Base-by-base conservation (phyloP, 2,888 invertebrate species). In the Hydriomena furcata region DNA sequence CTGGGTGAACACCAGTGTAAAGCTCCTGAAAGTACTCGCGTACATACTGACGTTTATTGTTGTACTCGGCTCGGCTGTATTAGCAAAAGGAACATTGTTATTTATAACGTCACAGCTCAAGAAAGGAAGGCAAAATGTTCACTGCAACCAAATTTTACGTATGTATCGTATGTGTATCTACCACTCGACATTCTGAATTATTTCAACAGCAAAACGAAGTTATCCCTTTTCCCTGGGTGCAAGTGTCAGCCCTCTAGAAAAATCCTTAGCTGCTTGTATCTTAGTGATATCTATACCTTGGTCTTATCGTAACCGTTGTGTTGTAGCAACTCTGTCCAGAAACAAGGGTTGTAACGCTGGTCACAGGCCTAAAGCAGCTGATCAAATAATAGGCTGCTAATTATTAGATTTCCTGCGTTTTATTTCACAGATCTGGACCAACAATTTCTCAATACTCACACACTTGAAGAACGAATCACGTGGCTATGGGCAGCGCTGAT, bases 401-500 rank as follows among this genome's bases (percentile, higher is more conserved):
- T n/a, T n/a, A n/a, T n/a, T n/a, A n/a, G n/a, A n/a, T n/a, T n/a
- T n/a, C n/a, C n/a, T n/a, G n/a, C n/a, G n/a, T n/a, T 25, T 27
- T 28, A 23, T 20, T 27, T 49, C 25, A 10, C 79, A 94, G 94
- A 91, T 51, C 79, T 91, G 32, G 92, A 93, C 62, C 91, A 91
- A 65, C 92, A 93, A 70, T 94, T 93, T 63, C 82, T 92, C 53
- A 93, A 93, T 0, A 79, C 85, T 4, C 80, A 94, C 13, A 90
- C 94, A 0, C 84, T 92, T 52, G 91, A 92, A 63, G 95, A 95
- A 69, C 91, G 93, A 57, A 87, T 94, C 45, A 89, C 93, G 32
- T 97, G 96, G 96, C 92, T 95, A 7, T 97, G 96, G 96, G 93
- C 94, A 36, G 77, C 96, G 20, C 85, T 96, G 30, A 93, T 96